These are phyloP conservation scores for Cheirogaleus major DNA, from an alignment of 2,797 vertebrate species.

Conservation along the genomic window DNA sequence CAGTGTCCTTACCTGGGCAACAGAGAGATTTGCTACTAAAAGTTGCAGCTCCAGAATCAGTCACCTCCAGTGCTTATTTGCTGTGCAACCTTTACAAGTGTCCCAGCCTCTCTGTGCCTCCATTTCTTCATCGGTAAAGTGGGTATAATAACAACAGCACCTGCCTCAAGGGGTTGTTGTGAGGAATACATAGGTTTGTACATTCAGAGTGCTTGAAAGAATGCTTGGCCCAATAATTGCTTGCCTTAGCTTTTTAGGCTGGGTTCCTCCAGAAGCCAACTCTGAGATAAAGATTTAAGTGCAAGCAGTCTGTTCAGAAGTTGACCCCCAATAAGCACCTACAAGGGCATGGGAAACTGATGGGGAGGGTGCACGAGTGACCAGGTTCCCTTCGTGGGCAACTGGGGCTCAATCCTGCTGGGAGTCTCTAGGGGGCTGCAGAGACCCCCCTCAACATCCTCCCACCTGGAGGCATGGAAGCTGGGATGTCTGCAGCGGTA, in stretches of 20 bases:
- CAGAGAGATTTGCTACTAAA: neutral
- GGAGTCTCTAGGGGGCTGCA: neutral
- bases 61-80: neutral
- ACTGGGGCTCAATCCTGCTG: neutral
- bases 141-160: neutral
- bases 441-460: neutral
- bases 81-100: neutral
- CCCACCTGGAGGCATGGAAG: neutral
- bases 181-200: neutral
- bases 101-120: neutral
- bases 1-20: neutral
- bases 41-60: neutral
- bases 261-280: neutral
- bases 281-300: neutral
- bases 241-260: too few species aligned
- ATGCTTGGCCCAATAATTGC: neutral
- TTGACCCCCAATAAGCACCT: neutral
- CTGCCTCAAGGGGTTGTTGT: neutral
- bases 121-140: neutral
- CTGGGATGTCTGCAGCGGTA: neutral
- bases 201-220: neutral
- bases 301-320: neutral
- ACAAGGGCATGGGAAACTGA: neutral
- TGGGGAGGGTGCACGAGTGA: neutral
- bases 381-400: neutral